Conservation (phyloP, 2,888 invertebrate genomes). For the Nomada flava region DNA sequence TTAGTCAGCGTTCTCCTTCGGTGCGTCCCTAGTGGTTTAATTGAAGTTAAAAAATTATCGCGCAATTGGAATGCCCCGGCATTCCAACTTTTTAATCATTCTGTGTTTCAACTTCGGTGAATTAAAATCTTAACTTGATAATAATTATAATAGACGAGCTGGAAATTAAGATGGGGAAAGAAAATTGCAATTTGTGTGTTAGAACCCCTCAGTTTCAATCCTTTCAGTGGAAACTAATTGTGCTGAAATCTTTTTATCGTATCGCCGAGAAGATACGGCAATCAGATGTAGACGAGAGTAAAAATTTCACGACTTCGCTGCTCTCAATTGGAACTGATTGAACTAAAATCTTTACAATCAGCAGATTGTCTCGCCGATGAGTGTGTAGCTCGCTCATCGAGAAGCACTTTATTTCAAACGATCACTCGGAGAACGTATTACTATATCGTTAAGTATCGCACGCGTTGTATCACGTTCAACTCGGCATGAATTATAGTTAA, state of each 20-base stretch:
- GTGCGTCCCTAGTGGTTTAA: background rate
- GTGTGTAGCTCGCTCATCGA: conserved; percentile 1
- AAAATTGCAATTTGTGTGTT: background rate
- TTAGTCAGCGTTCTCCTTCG: background rate
- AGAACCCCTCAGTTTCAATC: background rate
- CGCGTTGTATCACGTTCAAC: background rate
- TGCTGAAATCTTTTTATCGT: background rate
- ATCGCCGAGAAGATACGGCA: background rate
- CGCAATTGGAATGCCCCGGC: background rate
- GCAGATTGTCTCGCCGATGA: background rate
- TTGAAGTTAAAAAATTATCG: conserved; percentile 10
- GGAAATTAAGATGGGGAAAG: background rate
- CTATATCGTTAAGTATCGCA: background rate
- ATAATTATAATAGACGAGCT: too few relatives aligned
- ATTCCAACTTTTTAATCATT: background rate
- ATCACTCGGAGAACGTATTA: background rate
- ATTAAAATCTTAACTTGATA: too few relatives aligned
- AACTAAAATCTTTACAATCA: conserved; percentile 2
- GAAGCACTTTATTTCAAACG: background rate
- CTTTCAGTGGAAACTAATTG: background rate
- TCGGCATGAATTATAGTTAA: background rate
- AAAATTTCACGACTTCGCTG: conserved; percentile 16
- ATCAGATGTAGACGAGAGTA: conserved; percentile 1
- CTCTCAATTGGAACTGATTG: background rate
- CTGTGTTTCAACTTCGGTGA: too few relatives aligned